Evolutionary conservation across 2,888 invertebrate genomes (phyloP).

Genomic region (Nymphalis urticae): DNA sequence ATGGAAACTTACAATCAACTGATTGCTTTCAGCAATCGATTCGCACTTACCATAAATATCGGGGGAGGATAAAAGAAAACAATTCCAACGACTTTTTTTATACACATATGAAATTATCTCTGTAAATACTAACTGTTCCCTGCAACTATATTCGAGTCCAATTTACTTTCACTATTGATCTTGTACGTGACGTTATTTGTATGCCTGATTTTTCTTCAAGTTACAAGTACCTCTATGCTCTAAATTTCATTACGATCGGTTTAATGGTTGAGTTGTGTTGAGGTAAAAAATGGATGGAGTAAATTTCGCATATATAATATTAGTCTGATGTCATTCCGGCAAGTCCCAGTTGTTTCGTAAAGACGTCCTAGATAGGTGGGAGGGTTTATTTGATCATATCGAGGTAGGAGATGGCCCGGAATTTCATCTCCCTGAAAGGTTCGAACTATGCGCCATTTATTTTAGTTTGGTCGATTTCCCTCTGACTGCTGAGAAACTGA

Average conservation of each 20-base stretch:
- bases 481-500: slow-evolving; percentile 60
- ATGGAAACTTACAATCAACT: slow-evolving; percentile 20
- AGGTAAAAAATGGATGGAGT: too few species aligned
- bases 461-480: slow-evolving; percentile 68
- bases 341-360: slow-evolving; percentile 37
- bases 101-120: slow-evolving; percentile 3
- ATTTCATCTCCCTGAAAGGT: slow-evolving; percentile 72
- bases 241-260: too few species aligned
- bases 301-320: too few species aligned
- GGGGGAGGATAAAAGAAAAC: neutral
- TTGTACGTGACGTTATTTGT: too few species aligned
- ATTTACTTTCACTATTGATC: too few species aligned
- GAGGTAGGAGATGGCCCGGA: slow-evolving; percentile 59
- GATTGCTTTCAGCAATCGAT: slow-evolving; percentile 21
- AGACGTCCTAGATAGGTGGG: slow-evolving; percentile 38
- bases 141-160: too few species aligned
- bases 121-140: too few species aligned
- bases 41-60: slow-evolving; percentile 8
- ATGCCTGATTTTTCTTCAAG: too few species aligned
- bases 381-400: slow-evolving; percentile 67
- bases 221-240: too few species aligned
- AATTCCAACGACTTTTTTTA: slow-evolving; percentile 3
- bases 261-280: too few species aligned
- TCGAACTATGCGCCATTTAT: slow-evolving; percentile 72
- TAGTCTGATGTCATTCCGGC: neutral